phyloP scores from a whole-genome alignment of 1,140 invertebrate genomes.

The Drosophila sp. region DNA sequence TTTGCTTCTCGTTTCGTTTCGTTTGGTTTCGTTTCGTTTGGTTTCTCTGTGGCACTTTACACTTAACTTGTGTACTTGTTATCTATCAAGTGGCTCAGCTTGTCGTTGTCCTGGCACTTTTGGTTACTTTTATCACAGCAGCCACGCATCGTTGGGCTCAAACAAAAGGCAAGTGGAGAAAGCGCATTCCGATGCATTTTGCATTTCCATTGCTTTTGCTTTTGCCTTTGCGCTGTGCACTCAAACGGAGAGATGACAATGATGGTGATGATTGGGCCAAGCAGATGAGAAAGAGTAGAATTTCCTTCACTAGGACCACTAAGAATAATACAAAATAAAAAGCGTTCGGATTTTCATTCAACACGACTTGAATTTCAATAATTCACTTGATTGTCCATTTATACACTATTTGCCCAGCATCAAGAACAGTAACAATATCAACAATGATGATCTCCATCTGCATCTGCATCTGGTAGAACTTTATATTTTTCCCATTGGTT shows the following conservation, averaged over 20 bases:
- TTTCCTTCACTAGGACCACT: background rate
- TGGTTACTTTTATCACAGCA: conserved; percentile 73
- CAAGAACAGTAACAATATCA: conserved; percentile 14
- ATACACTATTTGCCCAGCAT: conserved; percentile 12
- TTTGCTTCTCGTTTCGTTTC: background rate
- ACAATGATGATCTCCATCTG: conserved; percentile 1
- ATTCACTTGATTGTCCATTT: conserved; percentile 45
- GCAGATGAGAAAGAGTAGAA: conserved; percentile 7
- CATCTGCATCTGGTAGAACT: background rate
- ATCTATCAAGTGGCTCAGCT: conserved; percentile 18
- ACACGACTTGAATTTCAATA: conserved; percentile 39
- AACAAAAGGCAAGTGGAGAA: conserved; percentile 67
- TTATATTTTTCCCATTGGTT: background rate
- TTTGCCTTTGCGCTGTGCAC: conserved; percentile 46
- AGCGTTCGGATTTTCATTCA: background rate
- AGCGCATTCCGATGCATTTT: conserved; percentile 30
- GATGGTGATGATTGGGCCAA: conserved; percentile 16
- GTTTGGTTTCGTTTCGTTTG: background rate
- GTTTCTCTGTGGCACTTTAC: background rate
- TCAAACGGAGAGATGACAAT: conserved; percentile 57
- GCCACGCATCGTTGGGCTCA: conserved; percentile 72
- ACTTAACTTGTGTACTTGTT: conserved; percentile 8
- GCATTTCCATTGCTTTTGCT: conserved; percentile 27
- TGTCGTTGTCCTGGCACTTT: conserved; percentile 43
- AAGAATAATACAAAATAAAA: too few species aligned